Base-by-base conservation (phyloP, 2,888 invertebrate genomes). In the Platycheirus albimanus region DNA sequence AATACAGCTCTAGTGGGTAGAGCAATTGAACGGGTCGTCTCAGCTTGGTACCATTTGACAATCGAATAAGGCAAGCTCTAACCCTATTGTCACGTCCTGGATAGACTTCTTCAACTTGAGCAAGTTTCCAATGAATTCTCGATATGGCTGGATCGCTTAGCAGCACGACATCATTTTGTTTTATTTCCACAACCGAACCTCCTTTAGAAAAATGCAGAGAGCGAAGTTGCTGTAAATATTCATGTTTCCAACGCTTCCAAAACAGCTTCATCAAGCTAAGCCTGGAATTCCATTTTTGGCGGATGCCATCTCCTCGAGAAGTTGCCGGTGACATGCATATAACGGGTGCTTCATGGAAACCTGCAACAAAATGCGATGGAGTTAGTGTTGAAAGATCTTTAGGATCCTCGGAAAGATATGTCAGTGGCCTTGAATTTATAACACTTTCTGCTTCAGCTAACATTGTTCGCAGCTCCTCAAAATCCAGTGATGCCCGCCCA, bases 11-110 rank as follows among this genome's bases (percentile, higher is more conserved):
- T n/a, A 56, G 41, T 10, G 74, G 70, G 45, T 75, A 74, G 5
- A 78, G 28, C 4, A 78, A 15, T 33, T 83, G 72, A 17, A 78
- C 66, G 13, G 74, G 78, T 58, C 74, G 17, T 52, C 70, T 67
- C 19, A 84, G 58, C 11, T 64, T 64, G n/a, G 63, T 41, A n/a
- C 70, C 63, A 33, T 75, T 75, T 17, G 36, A 3, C 28, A 70
- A 56, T 41, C 66, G 47, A 36, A 78, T 41, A 30, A 70, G 52
- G 8, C 61, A 70, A 19, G 70, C 71, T 38, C 71, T 51, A 13
- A 79, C 43, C 36, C 20, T 45, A 15, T 69, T 67, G 52, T 83
- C 76, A 41, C 81, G 54, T 20, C 66, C 75, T 2, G 61, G 83
- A 51, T 49, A 78, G 11, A 69, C 69, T 19, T 69, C 38, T 33